phyloP scores from a whole-genome alignment of 64 coral and sea anemone species.

The Stichodactyla mertensii region DNA sequence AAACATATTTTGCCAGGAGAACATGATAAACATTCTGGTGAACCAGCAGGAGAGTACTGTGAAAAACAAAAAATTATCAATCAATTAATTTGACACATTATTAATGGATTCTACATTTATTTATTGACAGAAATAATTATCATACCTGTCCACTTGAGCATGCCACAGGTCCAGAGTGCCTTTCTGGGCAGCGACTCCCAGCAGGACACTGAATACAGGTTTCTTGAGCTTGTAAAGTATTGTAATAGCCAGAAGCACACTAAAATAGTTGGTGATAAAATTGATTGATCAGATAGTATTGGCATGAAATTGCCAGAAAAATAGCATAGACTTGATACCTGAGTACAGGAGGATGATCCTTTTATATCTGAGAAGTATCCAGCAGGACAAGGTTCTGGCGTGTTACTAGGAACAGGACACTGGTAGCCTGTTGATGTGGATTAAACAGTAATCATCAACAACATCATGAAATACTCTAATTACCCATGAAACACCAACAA shows the following conservation, averaged over 20 bases:
- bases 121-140: neutral
- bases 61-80: slow-evolving; percentile 14
- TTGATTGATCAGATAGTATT: neutral
- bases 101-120: neutral
- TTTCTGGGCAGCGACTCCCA: slow-evolving; percentile 66
- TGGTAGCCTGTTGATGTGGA: slow-evolving; percentile 36
- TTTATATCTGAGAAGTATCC: slow-evolving; percentile 64
- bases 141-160: slow-evolving; percentile 73
- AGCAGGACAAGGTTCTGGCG: slow-evolving; percentile 40
- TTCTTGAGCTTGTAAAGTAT: slow-evolving; percentile 17
- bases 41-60: slow-evolving; percentile 71
- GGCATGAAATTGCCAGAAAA: neutral
- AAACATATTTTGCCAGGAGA: slow-evolving; percentile 75
- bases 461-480: too few relatives aligned
- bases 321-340: slow-evolving; percentile 25
- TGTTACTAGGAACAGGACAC: slow-evolving; percentile 38
- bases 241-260: slow-evolving; percentile 81
- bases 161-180: slow-evolving; percentile 28
- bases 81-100: neutral
- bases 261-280: neutral
- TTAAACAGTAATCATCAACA: neutral
- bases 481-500: too few relatives aligned
- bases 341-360: slow-evolving; percentile 51
- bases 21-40: slow-evolving; percentile 65
- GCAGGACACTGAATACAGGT: slow-evolving; percentile 60